Evolutionary conservation across 2,113 vertebrate species (phyloP), one percentile per base, ranked within the genome.

Genomic region (Hemibagrus wyckioides): DNA sequence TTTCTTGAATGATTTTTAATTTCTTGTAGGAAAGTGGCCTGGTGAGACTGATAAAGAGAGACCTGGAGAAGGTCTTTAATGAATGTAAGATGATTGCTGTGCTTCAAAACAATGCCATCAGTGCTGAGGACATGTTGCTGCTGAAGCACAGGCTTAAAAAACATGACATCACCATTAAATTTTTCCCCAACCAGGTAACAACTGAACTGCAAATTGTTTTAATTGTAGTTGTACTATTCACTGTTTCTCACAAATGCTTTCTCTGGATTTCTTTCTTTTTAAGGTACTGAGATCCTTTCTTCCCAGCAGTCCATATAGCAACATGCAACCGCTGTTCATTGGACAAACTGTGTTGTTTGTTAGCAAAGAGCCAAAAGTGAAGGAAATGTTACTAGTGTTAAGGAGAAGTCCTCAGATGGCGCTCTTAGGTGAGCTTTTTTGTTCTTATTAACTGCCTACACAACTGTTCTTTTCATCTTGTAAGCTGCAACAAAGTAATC

Each of bases 151-250:
- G 89, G 90, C 95, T 99, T 6, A 59, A 92, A 6, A 97, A 93
- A 73, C 94, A 99, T 82, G 87, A 89, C 81, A 96, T 99, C 80
- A 80, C 86, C 4, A 83, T 97, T 88, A 96, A 96, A 90, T 93
- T 96, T 30, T 95, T 97, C 71, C 95, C 97, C 17, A 98, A 96
- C 8, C 92, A 97, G 97, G 98, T 97, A 92, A 80, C 84, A 21
- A 10, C 8, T 85, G 14, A 82, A 14, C 11, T 36, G 52, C 61
- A n/a, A 84, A 30, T 54, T 14, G 4, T 82, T 17, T 84, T 54
- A 28, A 5, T 5, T 54, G 44, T 33, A 13, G 3, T 65, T 86
- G 2, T 15, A 59, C 17, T 86, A 1, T 50, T 33, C 4, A 11
- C 4, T 52, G 2, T 52, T 71, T 75, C 76, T 80, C 25, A 57